Percentiles rank a stretch among this genome's conserved stretches.
Evolutionary conservation across 37 sponge, comb jelly and placozoan species (phyloP).

Genomic region (Agelas oroides): DNA sequence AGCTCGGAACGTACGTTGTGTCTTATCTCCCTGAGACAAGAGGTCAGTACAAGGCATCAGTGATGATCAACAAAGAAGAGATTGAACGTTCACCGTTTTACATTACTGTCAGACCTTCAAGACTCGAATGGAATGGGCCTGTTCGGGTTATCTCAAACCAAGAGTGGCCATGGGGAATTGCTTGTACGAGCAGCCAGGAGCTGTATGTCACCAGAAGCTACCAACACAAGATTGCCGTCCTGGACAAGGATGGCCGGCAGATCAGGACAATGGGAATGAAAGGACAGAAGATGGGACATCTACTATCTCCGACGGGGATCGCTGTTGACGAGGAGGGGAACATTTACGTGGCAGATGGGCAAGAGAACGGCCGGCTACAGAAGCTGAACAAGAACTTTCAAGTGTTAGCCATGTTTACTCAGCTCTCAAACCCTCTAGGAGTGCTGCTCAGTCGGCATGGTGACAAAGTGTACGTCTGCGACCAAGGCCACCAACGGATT

Average conservation of each 20-base stretch:
- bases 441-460: neutral
- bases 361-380: constrained; percentile 38
- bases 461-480: constrained; percentile 31
- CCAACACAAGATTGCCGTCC: constrained; percentile 9
- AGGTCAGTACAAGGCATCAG: constrained; percentile 31
- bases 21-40: constrained; percentile 9
- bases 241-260: constrained; percentile 31
- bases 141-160: neutral
- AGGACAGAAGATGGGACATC: constrained; percentile 28
- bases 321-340: constrained; percentile 18
- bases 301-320: constrained; percentile 33
- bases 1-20: constrained; percentile 30
- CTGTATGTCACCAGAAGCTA: constrained; percentile 25
- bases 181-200: neutral
- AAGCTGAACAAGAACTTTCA: constrained; percentile 25
- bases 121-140: neutral
- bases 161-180: constrained; percentile 56
- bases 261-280: constrained; percentile 21
- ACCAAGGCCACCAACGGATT: constrained; percentile 12
- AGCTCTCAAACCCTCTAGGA: constrained; percentile 11
- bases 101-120: constrained; percentile 2
- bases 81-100: constrained; percentile 9
- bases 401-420: neutral
- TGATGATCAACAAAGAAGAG: neutral
- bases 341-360: constrained; percentile 30